phyloP scores from a whole-genome alignment of 2,888 invertebrate genomes.

The Eurois occulta region DNA sequence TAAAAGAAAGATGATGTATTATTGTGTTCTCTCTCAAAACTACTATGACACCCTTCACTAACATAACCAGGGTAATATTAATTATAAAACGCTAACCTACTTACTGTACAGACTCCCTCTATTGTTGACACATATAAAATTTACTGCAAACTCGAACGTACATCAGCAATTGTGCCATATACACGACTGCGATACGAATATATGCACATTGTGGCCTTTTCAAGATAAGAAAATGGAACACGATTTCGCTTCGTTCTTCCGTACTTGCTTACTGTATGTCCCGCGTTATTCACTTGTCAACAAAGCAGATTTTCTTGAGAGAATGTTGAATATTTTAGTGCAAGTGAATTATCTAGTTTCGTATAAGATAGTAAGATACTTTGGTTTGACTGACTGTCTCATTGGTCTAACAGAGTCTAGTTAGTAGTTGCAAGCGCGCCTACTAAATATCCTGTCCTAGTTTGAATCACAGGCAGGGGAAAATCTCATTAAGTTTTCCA shows the following conservation, averaged over 20 bases:
- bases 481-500: background rate
- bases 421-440: background rate
- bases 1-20: background rate
- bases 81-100: slow-evolving; percentile 49
- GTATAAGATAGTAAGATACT: background rate
- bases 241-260: slow-evolving; percentile 66
- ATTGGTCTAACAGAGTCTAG: background rate
- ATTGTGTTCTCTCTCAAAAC: background rate
- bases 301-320: slow-evolving; percentile 55
- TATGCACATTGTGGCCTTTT: slow-evolving; percentile 66
- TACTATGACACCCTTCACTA: background rate
- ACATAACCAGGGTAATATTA: slow-evolving; percentile 22
- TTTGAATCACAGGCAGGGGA: background rate
- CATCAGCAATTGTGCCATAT: slow-evolving; percentile 56
- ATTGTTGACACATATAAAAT: slow-evolving; percentile 55
- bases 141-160: slow-evolving; percentile 58
- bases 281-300: slow-evolving; percentile 63
- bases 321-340: slow-evolving; percentile 39
- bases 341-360: slow-evolving; percentile 35
- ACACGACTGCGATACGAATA: slow-evolving; percentile 57
- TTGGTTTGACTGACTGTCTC: slow-evolving; percentile 5
- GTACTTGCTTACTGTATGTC: slow-evolving; percentile 53
- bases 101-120: slow-evolving; percentile 28
- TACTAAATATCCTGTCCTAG: no score
- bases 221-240: slow-evolving; percentile 68